Percentiles rank a stretch among this genome's conserved stretches.
Evolutionary conservation across 2,888 invertebrate species (phyloP).

Genomic region (Melieria crassipennis): DNA sequence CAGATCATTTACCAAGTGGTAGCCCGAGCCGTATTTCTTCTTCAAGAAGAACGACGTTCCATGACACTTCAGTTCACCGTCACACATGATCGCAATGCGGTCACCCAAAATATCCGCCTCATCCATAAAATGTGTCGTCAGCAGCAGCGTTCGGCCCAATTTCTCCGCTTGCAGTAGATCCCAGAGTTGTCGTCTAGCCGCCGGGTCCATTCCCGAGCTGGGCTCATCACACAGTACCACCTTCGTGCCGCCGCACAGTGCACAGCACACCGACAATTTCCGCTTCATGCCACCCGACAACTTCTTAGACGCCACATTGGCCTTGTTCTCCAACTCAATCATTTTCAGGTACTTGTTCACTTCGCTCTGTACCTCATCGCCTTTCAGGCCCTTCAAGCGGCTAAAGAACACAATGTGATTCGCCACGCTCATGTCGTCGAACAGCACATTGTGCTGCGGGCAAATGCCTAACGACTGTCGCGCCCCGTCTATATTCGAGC

Average conservation of each 20-base stretch:
- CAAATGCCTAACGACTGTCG: conserved; percentile 80
- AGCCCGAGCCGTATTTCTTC: conserved; percentile 85
- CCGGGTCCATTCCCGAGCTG: conserved; percentile 88
- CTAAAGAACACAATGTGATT: conserved; percentile 88
- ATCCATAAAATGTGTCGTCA: conserved; percentile 91
- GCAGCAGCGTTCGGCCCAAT: conserved; percentile 77
- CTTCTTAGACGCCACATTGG: conserved; percentile 69
- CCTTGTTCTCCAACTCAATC: conserved; percentile 76
- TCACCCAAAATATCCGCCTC: conserved; percentile 90
- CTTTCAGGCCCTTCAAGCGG: conserved; percentile 74
- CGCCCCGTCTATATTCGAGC: conserved; percentile 71
- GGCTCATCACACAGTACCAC: conserved; percentile 80
- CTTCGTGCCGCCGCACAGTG: conserved; percentile 78
- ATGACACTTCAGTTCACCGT: conserved; percentile 81
- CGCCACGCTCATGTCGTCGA: conserved; percentile 81
- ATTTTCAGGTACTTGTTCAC: conserved; percentile 73
- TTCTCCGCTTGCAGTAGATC: conserved; percentile 80
- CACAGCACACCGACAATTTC: conserved; percentile 79
- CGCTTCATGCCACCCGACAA: conserved; percentile 84
- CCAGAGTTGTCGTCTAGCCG: conserved; percentile 86
- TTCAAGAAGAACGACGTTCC: conserved; percentile 86
- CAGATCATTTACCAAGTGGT: conserved; percentile 71
- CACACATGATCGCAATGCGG: conserved; percentile 87
- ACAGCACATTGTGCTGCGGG: conserved; percentile 88
- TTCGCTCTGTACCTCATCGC: conserved; percentile 69